A percentile compares a stretch with the other conserved stretches of the same genome.
These are phyloP conservation scores for Venusia cambrica DNA, from an alignment of 2,888 invertebrate species.

Conservation along the genomic window DNA sequence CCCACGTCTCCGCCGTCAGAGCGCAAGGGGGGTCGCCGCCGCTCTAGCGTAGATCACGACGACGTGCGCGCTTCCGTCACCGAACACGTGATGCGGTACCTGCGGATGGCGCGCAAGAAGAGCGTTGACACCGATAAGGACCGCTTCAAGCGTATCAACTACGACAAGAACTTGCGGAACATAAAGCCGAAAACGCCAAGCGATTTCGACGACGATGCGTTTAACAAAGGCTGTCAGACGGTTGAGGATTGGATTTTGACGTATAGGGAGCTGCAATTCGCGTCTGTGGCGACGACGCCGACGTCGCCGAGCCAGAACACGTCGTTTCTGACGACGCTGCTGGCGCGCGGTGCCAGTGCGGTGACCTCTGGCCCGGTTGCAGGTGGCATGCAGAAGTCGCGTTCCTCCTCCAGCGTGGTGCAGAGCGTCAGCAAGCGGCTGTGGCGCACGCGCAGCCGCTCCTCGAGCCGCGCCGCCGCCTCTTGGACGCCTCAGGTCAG, in stretches of 20 bases:
- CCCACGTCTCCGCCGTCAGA: conserved; percentile 66
- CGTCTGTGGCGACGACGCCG: conserved; percentile 65
- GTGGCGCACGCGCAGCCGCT: conserved; percentile 92
- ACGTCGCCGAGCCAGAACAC: conserved; percentile 78
- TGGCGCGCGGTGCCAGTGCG: conserved; percentile 55
- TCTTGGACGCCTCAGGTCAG: conserved; percentile 94
- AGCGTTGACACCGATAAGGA: conserved; percentile 91
- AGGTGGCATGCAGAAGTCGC: conserved; percentile 94
- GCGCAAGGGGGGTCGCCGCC: conserved; percentile 76
- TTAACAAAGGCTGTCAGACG: conserved; percentile 88
- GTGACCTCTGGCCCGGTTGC: conserved; percentile 56
- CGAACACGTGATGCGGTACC: conserved; percentile 91
- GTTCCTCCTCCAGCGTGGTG: conserved; percentile 93
- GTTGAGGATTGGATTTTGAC: conserved; percentile 87
- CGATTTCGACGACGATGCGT: conserved; percentile 89
- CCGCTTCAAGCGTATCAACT: conserved; percentile 93
- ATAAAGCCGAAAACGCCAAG: conserved; percentile 90
- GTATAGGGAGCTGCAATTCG: conserved; percentile 62
- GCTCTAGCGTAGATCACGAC: conserved; percentile 91
- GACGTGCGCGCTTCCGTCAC: conserved; percentile 93
- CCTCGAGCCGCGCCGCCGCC: conserved; percentile 85
- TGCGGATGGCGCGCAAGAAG: conserved; percentile 93
- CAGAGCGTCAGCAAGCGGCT: conserved; percentile 92
- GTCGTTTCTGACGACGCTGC: conserved; percentile 64
- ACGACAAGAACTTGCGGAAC: conserved; percentile 90